These are phyloP conservation scores for Thamnophis sirtalis DNA, from an alignment of 2,113 vertebrate genomes.

Conservation along the genomic window DNA sequence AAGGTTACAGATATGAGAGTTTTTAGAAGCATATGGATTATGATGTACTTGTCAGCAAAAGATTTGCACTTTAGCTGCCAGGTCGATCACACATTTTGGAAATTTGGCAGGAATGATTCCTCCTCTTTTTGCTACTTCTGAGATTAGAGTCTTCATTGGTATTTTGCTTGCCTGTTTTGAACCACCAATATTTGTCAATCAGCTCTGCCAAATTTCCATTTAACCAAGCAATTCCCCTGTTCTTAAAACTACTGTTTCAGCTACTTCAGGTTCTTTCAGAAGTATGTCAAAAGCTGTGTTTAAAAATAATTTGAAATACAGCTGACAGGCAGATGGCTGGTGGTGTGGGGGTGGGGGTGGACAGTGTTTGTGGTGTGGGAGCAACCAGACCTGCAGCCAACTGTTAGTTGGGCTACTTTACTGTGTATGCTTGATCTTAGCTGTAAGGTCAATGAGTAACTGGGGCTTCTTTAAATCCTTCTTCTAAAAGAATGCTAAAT, in stretches of 20 bases:
- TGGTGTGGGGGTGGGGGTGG: no score
- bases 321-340: background rate
- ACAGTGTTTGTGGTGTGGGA: background rate
- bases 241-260: background rate
- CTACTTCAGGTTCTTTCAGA: background rate
- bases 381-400: background rate
- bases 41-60: background rate
- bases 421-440: background rate
- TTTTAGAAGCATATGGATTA: background rate
- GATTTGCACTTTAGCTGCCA: background rate
- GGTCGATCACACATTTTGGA: background rate
- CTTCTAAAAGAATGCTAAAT: background rate
- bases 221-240: background rate
- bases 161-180: background rate
- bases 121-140: background rate
- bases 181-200: background rate
- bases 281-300: background rate
- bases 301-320: background rate
- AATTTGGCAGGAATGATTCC: background rate
- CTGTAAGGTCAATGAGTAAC: background rate
- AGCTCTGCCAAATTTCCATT: background rate
- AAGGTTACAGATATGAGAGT: no score
- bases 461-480: background rate
- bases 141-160: background rate
- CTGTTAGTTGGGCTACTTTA: background rate